Base-by-base conservation (phyloP, 2,797 vertebrate genomes). In the Girardinus metallicus region DNA sequence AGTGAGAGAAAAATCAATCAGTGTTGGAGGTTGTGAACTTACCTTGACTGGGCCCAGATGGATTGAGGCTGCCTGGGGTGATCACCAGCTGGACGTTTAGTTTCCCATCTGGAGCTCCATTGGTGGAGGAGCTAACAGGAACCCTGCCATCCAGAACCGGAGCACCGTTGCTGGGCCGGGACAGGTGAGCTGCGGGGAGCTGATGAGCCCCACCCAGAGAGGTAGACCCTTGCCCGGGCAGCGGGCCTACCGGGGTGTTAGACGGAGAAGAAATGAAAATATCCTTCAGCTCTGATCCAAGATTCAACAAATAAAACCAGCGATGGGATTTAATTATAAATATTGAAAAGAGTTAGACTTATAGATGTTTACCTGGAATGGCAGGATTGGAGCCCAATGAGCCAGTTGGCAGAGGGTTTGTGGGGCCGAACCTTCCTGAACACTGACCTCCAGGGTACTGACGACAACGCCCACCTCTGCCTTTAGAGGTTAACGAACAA, bases 1-100 rank as follows among this genome's bases (percentile, higher is more conserved):
- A 21, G 62, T 44, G 68, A 43, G 41, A 44, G 23, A 71, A 44
- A 64, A 71, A 43, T 44, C 39, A 3, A 15, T 44, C 12, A 13
- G 6, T n/a, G 13, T 3, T 71, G 23, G 21, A 26, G 64, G 39
- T 26, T 68, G 68, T 31, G 23, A 31, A 31, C 18, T 51, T 26
- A 90, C 91, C 88, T 80, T 78, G 83, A 74, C 10, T 75, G 5
- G 79, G 77, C 1, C 49, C 81, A 15, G 73, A 31, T 39, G 75
- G 74, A 83, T 49, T 5, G 3, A 5, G 46, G 53, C 73, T 81
- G 1, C 8, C 47, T 15, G 82, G 75, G 3, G 82, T 76, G 36
- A 81, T 31, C 68, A 90, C 12, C 70, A 75, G 44, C 7, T 85
- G 83, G 47, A 83, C n/a, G 15, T 87, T 79, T 1, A 79, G 13